phyloP scores from a whole-genome alignment of 2,888 invertebrate species.

The Nomada ruficornis region DNA sequence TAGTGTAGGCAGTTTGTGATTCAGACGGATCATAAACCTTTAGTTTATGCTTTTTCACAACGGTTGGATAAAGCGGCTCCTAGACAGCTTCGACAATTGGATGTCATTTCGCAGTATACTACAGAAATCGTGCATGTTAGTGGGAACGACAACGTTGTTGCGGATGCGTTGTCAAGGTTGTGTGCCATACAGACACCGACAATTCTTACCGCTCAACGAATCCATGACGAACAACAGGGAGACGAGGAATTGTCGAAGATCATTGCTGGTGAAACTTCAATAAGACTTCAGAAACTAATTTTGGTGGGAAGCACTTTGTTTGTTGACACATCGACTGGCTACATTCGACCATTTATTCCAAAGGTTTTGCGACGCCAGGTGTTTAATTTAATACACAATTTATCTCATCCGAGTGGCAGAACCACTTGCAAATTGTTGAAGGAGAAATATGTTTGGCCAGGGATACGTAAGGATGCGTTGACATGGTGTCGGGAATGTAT shows the following conservation, averaged over 20 bases:
- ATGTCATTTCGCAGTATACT: neutral
- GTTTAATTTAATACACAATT: too few species aligned
- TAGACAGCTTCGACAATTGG: neutral
- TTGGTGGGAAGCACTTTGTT: neutral
- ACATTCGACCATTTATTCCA: too few species aligned
- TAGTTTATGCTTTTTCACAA: neutral
- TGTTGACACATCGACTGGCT: neutral
- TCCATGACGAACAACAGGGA: neutral
- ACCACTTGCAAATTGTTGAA: too few species aligned
- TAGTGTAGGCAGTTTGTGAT: conserved; percentile 1
- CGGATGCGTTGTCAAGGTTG: conserved; percentile 1
- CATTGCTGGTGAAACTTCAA: too few species aligned
- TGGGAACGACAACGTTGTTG: neutral
- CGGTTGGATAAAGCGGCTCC: neutral
- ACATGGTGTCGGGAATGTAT: too few species aligned
- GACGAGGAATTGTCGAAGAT: neutral
- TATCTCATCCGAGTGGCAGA: too few species aligned
- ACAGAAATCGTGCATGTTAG: neutral
- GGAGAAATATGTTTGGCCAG: too few species aligned
- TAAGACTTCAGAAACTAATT: neutral
- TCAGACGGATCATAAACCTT: neutral
- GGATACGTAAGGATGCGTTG: too few species aligned
- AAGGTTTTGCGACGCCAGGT: too few species aligned
- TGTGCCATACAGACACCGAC: neutral
- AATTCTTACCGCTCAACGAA: neutral